Evolutionary conservation across 2,113 vertebrate species (phyloP).

Genomic region (Stomatorhinus ivindoensis): DNA sequence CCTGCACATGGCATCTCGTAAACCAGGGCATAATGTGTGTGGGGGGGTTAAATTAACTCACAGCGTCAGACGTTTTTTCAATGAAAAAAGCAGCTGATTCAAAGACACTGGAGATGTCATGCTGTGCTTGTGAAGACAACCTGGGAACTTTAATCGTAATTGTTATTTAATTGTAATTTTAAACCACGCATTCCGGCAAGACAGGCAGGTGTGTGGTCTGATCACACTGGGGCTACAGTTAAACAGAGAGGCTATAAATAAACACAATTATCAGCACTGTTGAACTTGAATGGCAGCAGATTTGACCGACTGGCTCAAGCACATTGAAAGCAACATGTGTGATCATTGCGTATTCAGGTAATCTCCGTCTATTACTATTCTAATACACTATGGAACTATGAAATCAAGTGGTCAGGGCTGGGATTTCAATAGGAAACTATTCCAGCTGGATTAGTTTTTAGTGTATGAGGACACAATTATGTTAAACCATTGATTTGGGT

Average conservation of each 20-base stretch:
- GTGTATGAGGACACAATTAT: not conserved
- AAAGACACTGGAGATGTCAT: not conserved
- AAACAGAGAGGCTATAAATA: not conserved
- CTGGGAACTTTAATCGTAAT: slow-evolving; percentile 1
- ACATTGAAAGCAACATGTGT: not conserved
- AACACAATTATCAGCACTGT: not conserved
- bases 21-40: slow-evolving; percentile 51
- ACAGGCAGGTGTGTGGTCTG: not conserved
- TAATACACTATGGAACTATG: not conserved
- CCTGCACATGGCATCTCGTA: slow-evolving; percentile 51
- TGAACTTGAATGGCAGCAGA: not conserved
- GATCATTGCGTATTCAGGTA: not conserved
- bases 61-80: not conserved
- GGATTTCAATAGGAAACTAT: not conserved
- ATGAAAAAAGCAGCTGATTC: not conserved
- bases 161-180: slow-evolving; percentile 12
- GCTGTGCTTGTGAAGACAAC: not conserved
- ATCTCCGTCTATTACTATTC: not conserved
- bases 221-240: not conserved
- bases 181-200: slow-evolving; percentile 18
- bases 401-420: not conserved
- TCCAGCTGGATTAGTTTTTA: not conserved
- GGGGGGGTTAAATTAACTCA: not conserved
- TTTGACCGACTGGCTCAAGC: not conserved
- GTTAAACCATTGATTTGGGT: not conserved